These are phyloP conservation scores for Lasioglossum oenotherae DNA, from an alignment of 2,888 invertebrate genomes.

Conservation along the genomic window DNA sequence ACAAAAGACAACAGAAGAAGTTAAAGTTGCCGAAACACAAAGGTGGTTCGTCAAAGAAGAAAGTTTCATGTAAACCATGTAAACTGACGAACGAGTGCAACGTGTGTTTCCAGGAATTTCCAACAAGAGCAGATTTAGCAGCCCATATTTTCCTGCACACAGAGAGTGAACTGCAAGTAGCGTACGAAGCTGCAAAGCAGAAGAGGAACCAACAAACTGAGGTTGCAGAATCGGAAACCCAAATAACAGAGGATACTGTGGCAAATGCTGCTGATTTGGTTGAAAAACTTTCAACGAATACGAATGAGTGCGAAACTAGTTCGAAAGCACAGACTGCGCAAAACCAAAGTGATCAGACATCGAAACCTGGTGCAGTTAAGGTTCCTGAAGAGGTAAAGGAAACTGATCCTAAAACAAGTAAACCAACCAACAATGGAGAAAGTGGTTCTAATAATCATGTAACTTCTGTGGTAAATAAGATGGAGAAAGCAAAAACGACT, in stretches of 20 bases:
- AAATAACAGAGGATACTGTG: background rate
- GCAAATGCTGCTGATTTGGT: background rate
- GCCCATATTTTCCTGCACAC: conserved; percentile 77
- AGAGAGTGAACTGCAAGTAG: conserved; percentile 71
- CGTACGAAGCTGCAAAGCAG: conserved; percentile 60
- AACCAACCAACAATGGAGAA: background rate
- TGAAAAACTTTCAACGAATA: background rate
- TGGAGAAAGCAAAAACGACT: background rate
- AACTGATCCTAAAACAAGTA: background rate
- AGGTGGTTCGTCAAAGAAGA: background rate
- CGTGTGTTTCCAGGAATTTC: conserved; percentile 71
- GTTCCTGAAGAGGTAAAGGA: background rate
- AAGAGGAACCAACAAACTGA: background rate
- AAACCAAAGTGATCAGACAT: background rate
- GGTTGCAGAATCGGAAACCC: background rate
- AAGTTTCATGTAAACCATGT: background rate
- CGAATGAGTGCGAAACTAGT: background rate
- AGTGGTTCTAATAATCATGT: background rate
- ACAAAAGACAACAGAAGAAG: background rate
- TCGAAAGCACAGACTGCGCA: background rate
- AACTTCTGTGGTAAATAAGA: background rate
- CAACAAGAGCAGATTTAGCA: conserved; percentile 66
- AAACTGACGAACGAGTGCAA: conserved; percentile 61
- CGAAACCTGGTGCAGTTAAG: background rate
- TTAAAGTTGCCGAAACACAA: background rate